Conservation (phyloP, 2,888 invertebrate species). For the Thera britannica region DNA sequence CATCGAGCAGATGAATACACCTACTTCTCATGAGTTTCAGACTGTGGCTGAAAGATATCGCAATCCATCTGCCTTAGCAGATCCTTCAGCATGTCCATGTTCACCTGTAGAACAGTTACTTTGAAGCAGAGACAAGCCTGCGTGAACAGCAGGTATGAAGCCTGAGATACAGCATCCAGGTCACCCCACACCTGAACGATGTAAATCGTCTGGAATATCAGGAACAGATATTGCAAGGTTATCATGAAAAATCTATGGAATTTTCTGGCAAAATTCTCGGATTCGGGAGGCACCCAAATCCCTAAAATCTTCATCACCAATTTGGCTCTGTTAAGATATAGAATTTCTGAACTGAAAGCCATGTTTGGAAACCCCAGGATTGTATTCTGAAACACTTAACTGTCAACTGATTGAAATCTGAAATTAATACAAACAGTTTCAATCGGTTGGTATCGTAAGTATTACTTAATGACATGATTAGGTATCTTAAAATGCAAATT, state of each 20-base stretch:
- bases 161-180: constrained; percentile 71
- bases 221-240: constrained; percentile 64
- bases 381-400: not conserved
- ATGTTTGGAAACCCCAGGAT: constrained; percentile 21
- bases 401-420: constrained; percentile 7
- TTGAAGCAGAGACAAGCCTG: constrained; percentile 77
- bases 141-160: constrained; percentile 71
- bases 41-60: constrained; percentile 62
- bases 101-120: constrained; percentile 67
- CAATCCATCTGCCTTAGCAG: constrained; percentile 63
- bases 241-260: constrained; percentile 63
- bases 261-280: constrained; percentile 53
- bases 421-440: constrained; percentile 2
- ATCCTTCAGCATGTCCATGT: constrained; percentile 55
- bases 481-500: constrained; percentile 1
- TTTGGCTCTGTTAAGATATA: constrained; percentile 70
- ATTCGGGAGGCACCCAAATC: constrained; percentile 63
- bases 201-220: constrained; percentile 70
- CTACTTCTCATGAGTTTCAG: constrained; percentile 61
- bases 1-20: constrained; percentile 5
- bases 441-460: not conserved
- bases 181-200: constrained; percentile 74
- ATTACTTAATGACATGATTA: constrained; percentile 10
- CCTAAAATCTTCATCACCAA: constrained; percentile 72
- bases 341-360: constrained; percentile 50